Percentiles rank a stretch among this genome's conserved stretches.
Evolutionary conservation across 2,888 invertebrate genomes (phyloP).

Genomic region (Sinhomidia bicolor): DNA sequence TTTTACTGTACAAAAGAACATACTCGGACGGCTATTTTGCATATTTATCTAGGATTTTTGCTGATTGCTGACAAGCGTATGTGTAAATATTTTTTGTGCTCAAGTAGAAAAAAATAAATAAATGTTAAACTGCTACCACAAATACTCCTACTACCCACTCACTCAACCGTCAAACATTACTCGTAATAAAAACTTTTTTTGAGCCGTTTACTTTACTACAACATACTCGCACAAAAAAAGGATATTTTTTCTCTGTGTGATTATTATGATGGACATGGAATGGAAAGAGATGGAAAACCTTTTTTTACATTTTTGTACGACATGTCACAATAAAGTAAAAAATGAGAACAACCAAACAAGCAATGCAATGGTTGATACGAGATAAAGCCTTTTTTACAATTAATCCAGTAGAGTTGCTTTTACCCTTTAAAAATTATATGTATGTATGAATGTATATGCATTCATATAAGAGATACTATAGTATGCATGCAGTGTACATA

Average conservation of each 20-base stretch:
- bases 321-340: conserved; percentile 6
- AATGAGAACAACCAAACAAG: not conserved
- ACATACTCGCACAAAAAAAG: not conserved
- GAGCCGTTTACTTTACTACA: no score
- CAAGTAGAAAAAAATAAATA: not conserved
- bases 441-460: not conserved
- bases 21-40: conserved; percentile 44
- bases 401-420: not conserved
- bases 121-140: not conserved
- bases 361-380: not conserved
- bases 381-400: conserved; percentile 18
- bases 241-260: not conserved
- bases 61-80: conserved; percentile 51
- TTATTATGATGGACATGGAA: not conserved
- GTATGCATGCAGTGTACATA: not conserved
- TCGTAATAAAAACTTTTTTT: no score
- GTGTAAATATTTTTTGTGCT: conserved; percentile 36
- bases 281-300: not conserved
- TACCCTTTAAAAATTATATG: no score
- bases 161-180: not conserved
- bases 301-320: conserved; percentile 12
- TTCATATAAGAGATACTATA: not conserved
- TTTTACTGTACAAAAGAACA: conserved; percentile 33
- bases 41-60: conserved; percentile 41
- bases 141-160: not conserved